phyloP scores from a whole-genome alignment of 92 coral and sea anemone genomes.

The Anthopleura xanthogrammica region DNA sequence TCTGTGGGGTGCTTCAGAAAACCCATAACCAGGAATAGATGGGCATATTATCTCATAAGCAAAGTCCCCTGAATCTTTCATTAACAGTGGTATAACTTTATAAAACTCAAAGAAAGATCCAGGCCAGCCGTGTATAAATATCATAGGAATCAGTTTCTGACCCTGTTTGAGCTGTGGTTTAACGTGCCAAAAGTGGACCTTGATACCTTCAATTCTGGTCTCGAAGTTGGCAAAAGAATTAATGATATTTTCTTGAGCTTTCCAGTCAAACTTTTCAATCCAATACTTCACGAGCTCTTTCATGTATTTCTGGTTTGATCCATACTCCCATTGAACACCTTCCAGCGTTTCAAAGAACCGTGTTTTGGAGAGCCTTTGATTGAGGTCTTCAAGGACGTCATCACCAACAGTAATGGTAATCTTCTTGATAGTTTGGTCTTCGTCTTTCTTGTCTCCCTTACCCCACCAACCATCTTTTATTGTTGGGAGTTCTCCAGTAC shows the following conservation, averaged over 20 bases:
- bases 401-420: slow-evolving; percentile 51
- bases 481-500: slow-evolving; percentile 17
- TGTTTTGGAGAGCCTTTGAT: slow-evolving; percentile 65
- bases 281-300: slow-evolving; percentile 72
- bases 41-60: slow-evolving; percentile 88
- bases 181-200: slow-evolving; percentile 75
- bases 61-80: slow-evolving; percentile 45
- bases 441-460: slow-evolving; percentile 29
- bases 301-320: slow-evolving; percentile 63
- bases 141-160: slow-evolving; percentile 64
- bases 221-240: slow-evolving; percentile 69
- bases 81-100: slow-evolving; percentile 64
- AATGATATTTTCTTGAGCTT: slow-evolving; percentile 59
- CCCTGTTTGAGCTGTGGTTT: slow-evolving; percentile 66
- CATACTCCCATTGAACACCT: slow-evolving; percentile 86
- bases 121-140: slow-evolving; percentile 97
- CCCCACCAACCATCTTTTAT: slow-evolving; percentile 84
- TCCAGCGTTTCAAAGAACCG: slow-evolving; percentile 69
- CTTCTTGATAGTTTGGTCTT: slow-evolving; percentile 49
- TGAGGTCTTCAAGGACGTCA: slow-evolving; percentile 62
- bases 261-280: slow-evolving; percentile 80
- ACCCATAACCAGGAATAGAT: slow-evolving; percentile 95
- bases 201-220: slow-evolving; percentile 75
- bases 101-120: slow-evolving; percentile 95
- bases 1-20: slow-evolving; percentile 87